phyloP scores from a whole-genome alignment of 2,888 invertebrate genomes.

The Odontocolon sp. region DNA sequence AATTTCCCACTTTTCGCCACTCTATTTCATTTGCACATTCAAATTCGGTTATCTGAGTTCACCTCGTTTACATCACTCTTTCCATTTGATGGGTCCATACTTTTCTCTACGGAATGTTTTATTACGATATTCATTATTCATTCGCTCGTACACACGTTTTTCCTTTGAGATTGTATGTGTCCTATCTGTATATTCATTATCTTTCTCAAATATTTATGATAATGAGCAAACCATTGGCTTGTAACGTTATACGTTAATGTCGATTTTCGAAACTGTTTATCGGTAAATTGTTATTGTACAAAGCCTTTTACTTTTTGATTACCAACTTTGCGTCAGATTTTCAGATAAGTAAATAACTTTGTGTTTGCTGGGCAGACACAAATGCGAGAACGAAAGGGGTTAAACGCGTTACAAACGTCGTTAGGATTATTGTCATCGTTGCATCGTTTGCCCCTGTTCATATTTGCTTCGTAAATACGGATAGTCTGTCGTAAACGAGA shows the following conservation, averaged over 20 bases:
- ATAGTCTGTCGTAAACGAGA: no score
- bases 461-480: conserved; percentile 36
- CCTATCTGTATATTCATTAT: not conserved
- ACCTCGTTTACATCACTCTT: conserved; percentile 27
- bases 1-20: conserved; percentile 42
- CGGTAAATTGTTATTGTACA: no score
- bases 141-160: not conserved
- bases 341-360: not conserved
- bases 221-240: no score
- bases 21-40: conserved; percentile 27
- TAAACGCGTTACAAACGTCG: conserved; percentile 27
- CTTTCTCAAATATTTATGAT: not conserved
- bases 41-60: conserved; percentile 32
- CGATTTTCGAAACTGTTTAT: no score
- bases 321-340: not conserved
- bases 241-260: no score
- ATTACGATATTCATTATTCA: conserved; percentile 5
- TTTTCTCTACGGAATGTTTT: not conserved
- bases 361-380: no score
- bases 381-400: no score
- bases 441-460: conserved; percentile 28
- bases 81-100: not conserved
- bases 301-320: no score
- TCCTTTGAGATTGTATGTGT: not conserved
- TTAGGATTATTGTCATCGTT: conserved; percentile 8